phyloP scores from a whole-genome alignment of 2,888 invertebrate species.

The Linnaemya vulpina region DNA sequence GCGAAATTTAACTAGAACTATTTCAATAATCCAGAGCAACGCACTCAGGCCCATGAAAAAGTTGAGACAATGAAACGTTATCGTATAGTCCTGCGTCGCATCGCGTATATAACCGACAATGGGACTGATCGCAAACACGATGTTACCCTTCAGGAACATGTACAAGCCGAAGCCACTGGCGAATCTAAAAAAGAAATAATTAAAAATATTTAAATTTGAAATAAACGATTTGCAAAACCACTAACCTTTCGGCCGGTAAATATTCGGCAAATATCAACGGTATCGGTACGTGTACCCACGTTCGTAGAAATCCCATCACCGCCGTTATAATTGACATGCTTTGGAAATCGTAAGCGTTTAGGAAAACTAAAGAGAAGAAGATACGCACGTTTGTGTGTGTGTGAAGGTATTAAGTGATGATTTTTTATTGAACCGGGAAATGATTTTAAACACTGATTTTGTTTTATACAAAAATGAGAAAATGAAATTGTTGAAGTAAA shows the following conservation, averaged over 20 bases:
- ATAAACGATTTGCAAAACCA: background rate
- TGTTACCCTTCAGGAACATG: conserved; percentile 88
- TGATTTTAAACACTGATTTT: background rate
- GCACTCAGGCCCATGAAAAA: conserved; percentile 87
- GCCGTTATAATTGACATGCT: conserved; percentile 86
- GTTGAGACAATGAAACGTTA: conserved; percentile 88
- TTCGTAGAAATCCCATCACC: conserved; percentile 87
- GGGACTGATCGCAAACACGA: conserved; percentile 87
- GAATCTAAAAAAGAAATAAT: conserved; percentile 83
- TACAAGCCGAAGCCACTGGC: conserved; percentile 89
- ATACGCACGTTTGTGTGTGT: background rate
- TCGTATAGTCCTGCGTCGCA: conserved; percentile 86
- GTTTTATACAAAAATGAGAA: background rate
- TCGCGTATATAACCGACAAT: conserved; percentile 87
- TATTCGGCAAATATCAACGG: conserved; percentile 89
- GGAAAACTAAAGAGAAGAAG: conserved; percentile 83
- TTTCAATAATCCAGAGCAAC: conserved; percentile 87
- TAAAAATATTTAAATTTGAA: conserved; percentile 1
- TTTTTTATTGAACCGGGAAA: conserved; percentile 18
- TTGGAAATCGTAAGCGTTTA: conserved; percentile 83
- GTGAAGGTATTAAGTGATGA: background rate
- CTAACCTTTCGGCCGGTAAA: conserved; percentile 85
- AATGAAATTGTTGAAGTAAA: too few species aligned
- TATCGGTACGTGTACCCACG: conserved; percentile 88
- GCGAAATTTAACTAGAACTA: conserved; percentile 79